Base-by-base conservation (phyloP, 2,888 invertebrate genomes). In the Oscheius sp. region DNA sequence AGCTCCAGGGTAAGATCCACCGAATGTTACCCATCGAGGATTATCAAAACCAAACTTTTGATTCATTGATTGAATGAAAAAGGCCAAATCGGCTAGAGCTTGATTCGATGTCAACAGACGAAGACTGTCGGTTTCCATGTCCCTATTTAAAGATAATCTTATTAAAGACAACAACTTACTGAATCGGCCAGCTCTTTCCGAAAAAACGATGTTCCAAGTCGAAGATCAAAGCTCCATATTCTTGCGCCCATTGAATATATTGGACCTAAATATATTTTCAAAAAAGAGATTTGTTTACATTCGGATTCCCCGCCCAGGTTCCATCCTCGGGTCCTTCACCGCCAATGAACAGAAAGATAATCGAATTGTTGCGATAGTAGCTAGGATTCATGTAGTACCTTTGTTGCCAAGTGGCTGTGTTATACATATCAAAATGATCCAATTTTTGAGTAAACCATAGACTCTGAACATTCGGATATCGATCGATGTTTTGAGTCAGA, bases 1-100 rank as follows among this genome's bases (percentile, higher is more conserved):
- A 1, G 81, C 69, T 24, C 81, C 77, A n/a, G 81, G 77, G 69
- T 81, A 81, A 38, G 75, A 75, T 47, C 83, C 83, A 22, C 83
- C 83, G 62, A 84, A 83, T 1, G 81, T 81, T 22, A 83, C 77
- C 82, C 82, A 82, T 38, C 74, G 64, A 2, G 83, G 83, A 41
- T 80, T 81, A 17, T 57, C 69, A 61, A 77, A 77, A 0, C 66
- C 64, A 41, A 74, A 47, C 9, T 70, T n/a, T 50, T 71, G 41
- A 51, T 82, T 83, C 77, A 75, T 77, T 3, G 72, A 65, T 49
- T 67, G 26, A 54, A 79, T 79, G 56, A 79, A 79, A 54, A 63
- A 68, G 4, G 79, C 79, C 1, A 79, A 26, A 66, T 79, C 79
- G 2, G 73, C 74, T 1, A 79, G 45, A 2, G 79, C 79, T 62